A percentile compares a stretch with the other conserved stretches of the same genome.
phyloP scores from a whole-genome alignment of 2,113 vertebrate genomes.

The Garra rufa region DNA sequence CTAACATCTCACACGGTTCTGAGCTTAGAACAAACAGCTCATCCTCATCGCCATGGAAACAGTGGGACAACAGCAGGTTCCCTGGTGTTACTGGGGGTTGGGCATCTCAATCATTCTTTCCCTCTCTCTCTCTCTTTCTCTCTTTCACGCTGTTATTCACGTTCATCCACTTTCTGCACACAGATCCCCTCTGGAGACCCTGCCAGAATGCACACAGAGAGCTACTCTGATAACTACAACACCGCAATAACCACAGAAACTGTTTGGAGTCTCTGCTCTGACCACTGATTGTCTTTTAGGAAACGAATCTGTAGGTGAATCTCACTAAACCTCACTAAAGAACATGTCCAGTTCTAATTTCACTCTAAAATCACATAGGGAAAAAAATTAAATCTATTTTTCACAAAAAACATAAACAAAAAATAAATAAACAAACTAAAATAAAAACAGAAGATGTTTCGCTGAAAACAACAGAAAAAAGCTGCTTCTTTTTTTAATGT shows the following conservation, averaged over 20 bases:
- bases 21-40: slow-evolving; percentile 73
- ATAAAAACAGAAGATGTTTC: too few species aligned
- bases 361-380: not conserved
- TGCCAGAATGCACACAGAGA: slow-evolving; percentile 13
- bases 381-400: not conserved
- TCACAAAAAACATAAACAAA: not conserved
- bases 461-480: too few species aligned
- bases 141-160: slow-evolving; percentile 21
- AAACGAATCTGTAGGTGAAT: not conserved
- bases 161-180: slow-evolving; percentile 38
- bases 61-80: slow-evolving; percentile 81
- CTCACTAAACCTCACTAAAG: not conserved
- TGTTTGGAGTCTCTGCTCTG: not conserved
- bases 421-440: too few species aligned
- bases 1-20: slow-evolving; percentile 55
- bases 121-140: not conserved
- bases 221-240: not conserved
- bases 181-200: slow-evolving; percentile 31
- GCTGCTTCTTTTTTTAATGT: too few species aligned
- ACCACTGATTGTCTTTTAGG: not conserved
- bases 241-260: slow-evolving; percentile 9
- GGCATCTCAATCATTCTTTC: slow-evolving; percentile 54
- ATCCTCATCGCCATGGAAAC: slow-evolving; percentile 87
- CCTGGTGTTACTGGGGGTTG: slow-evolving; percentile 63
- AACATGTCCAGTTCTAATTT: not conserved